phyloP scores from a whole-genome alignment of 2,113 vertebrate species.

The Pantherophis guttatus region DNA sequence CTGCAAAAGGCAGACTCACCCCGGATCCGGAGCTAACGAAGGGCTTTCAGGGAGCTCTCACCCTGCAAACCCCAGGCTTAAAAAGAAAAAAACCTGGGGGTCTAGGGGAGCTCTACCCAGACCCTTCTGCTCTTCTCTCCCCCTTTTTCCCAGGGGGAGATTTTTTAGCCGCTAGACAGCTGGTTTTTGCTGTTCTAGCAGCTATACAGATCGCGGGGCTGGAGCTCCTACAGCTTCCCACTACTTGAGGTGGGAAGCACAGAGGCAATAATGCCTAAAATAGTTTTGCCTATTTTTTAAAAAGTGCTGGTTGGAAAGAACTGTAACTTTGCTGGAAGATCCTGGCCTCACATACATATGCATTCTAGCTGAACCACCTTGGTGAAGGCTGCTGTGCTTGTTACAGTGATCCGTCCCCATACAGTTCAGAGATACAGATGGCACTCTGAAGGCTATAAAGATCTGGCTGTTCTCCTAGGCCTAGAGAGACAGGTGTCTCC shows the following conservation, averaged over 20 bases:
- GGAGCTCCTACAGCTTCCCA: background rate
- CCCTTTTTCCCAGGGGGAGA: no score
- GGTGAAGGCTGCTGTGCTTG: background rate
- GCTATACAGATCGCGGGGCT: no score
- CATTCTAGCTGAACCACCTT: background rate
- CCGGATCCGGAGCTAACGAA: no score
- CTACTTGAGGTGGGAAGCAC: background rate
- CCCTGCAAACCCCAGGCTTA: no score
- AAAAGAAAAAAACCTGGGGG: no score
- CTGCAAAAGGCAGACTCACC: no score
- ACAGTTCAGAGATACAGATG: background rate
- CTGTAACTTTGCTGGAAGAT: background rate
- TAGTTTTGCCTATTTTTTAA: background rate
- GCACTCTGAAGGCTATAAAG: background rate
- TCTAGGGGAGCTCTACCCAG: no score
- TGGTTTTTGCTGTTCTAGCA: no score
- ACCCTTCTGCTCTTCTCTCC: no score
- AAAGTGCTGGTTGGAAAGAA: background rate
- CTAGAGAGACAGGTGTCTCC: background rate
- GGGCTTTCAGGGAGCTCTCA: no score
- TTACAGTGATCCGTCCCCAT: background rate
- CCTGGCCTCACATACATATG: background rate
- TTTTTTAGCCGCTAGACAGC: no score
- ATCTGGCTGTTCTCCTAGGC: background rate
- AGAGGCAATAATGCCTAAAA: background rate